Percentiles rank a stretch among this genome's conserved stretches.
Conservation (phyloP, 2,888 invertebrate genomes). For the Coelopa pilipes region DNA sequence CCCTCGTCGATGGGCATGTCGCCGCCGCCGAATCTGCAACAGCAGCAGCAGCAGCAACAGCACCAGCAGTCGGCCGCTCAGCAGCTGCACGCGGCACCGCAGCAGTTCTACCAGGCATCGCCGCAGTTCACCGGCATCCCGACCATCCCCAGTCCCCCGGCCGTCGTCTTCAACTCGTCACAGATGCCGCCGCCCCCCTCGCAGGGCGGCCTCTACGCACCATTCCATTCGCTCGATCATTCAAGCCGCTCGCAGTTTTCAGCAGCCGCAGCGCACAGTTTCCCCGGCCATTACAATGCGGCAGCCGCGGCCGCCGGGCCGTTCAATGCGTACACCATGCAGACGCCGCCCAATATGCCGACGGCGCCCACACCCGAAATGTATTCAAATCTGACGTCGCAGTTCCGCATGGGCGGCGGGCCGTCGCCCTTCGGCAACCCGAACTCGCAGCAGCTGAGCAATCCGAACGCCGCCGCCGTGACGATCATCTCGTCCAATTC, state of each 20-base stretch:
- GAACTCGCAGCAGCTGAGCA: conserved; percentile 82
- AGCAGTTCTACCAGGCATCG: conserved; percentile 74
- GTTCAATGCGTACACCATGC: conserved; percentile 74
- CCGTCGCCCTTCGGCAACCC: conserved; percentile 69
- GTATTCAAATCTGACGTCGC: conserved; percentile 74
- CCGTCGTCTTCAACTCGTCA: conserved; percentile 80
- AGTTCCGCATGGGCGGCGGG: conserved; percentile 72
- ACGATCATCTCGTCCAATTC: conserved; percentile 89
- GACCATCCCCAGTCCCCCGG: conserved; percentile 87
- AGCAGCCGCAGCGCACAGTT: conserved; percentile 67
- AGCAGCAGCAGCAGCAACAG: conserved; percentile 74
- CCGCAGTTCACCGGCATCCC: conserved; percentile 81
- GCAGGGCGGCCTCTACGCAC: conserved; percentile 81
- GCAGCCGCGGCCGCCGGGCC: conserved; percentile 70
- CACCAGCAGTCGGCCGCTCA: conserved; percentile 68
- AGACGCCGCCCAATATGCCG: conserved; percentile 65
- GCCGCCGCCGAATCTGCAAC: conserved; percentile 71
- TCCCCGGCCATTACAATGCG: conserved; percentile 72
- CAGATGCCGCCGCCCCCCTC: conserved; percentile 73
- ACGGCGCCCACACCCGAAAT: conserved; percentile 76
- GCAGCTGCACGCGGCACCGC: conserved; percentile 67
- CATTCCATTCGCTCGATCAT: conserved; percentile 79
- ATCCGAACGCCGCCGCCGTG: conserved; percentile 76
- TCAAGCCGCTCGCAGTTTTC: conserved; percentile 81
- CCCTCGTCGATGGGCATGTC: conserved; percentile 67